Evolutionary conservation across 2,797 vertebrate genomes (phyloP).

Genomic region (Vireo griseus): DNA sequence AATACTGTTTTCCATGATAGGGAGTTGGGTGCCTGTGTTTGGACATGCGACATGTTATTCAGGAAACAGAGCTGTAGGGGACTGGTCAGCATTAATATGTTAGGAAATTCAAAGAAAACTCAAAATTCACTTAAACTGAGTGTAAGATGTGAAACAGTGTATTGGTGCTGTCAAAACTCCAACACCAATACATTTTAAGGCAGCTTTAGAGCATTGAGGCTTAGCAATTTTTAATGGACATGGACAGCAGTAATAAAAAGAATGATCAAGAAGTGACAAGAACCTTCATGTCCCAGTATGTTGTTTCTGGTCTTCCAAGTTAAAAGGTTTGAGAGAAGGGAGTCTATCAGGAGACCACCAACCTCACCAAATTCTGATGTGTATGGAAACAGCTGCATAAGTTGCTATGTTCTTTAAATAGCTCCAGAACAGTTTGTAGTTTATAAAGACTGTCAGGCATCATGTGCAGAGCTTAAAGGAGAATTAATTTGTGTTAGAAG

Average conservation of each 20-base stretch:
- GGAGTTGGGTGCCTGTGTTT: not conserved
- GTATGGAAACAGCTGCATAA: not conserved
- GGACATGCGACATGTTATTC: rapidly evolving
- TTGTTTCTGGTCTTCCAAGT: not conserved
- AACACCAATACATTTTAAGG: not conserved
- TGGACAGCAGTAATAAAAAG: not conserved
- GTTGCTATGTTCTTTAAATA: not conserved
- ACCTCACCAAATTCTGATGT: not conserved
- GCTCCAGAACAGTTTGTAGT: not conserved
- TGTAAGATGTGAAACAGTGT: not conserved
- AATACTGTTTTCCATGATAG: not conserved
- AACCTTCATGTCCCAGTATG: not conserved
- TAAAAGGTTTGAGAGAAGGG: not conserved
- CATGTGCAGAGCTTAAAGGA: not conserved
- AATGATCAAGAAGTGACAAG: not conserved
- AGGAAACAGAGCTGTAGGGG: not conserved
- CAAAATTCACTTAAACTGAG: not conserved
- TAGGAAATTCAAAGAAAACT: not conserved
- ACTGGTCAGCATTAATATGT: not conserved
- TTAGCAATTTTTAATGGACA: not conserved
- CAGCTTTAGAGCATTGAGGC: not conserved
- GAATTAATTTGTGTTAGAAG: not conserved
- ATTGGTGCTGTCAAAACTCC: not conserved
- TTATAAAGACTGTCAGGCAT: not conserved
- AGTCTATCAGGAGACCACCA: not conserved